phyloP scores from a whole-genome alignment of 2,113 vertebrate species.

The Lonchura striata region DNA sequence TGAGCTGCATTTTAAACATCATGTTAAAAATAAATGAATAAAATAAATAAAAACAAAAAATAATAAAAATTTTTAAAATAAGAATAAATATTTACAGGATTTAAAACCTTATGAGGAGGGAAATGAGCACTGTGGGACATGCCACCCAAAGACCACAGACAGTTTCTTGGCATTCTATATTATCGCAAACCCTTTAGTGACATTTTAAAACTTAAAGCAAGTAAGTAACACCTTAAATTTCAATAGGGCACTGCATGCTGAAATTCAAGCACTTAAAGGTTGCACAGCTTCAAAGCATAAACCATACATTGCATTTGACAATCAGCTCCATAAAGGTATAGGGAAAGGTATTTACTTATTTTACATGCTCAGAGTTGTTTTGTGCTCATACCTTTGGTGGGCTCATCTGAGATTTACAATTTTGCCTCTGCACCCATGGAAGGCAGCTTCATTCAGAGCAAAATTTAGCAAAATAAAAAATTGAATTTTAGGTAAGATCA shows the following conservation, averaged over 20 bases:
- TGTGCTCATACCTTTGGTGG: background rate
- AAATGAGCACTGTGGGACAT: background rate
- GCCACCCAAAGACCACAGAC: background rate
- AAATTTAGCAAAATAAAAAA: background rate
- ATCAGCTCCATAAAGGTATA: background rate
- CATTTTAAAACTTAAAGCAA: background rate
- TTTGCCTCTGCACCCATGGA: background rate
- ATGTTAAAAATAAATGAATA: background rate
- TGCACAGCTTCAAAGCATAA: background rate
- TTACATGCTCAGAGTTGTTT: background rate
- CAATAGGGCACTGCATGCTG: accelerated
- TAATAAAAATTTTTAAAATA: no score
- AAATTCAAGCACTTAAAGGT: background rate
- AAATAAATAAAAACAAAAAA: no score
- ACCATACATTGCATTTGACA: background rate
- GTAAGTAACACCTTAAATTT: background rate
- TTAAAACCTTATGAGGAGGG: background rate
- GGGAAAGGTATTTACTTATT: background rate
- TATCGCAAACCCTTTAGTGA: background rate
- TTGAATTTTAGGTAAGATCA: background rate
- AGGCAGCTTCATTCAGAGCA: background rate
- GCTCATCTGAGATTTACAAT: background rate
- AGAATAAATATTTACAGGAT: background rate
- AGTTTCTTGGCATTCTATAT: background rate
- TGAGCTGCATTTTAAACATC: background rate